Conservation (phyloP, 2,888 invertebrate genomes). For the Caenorhabditis afra region DNA sequence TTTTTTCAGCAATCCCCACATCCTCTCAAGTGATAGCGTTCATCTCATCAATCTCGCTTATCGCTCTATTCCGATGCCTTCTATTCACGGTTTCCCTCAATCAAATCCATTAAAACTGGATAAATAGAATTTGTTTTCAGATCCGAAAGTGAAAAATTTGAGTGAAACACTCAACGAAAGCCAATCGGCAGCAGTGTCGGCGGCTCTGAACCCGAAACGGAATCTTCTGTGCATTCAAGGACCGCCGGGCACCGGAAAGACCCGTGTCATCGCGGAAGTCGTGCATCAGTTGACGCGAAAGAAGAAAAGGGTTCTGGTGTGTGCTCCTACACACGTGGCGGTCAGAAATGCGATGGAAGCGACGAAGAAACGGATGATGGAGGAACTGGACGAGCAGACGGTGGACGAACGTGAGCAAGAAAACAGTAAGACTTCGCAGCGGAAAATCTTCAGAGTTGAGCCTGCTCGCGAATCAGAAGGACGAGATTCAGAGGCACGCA, state of each 20-base stretch:
- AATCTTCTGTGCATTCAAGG: constrained; percentile 69
- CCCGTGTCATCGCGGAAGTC: constrained; percentile 68
- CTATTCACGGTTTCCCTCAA: constrained; percentile 35
- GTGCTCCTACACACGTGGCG: constrained; percentile 68
- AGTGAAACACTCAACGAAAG: constrained; percentile 47
- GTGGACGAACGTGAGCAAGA: constrained; percentile 4
- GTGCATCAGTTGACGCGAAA: constrained; percentile 42
- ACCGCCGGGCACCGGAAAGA: constrained; percentile 73
- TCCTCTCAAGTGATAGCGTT: constrained; percentile 29
- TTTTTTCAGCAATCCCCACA: constrained; percentile 21
- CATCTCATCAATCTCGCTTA: constrained; percentile 51
- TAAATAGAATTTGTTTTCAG: constrained; percentile 7
- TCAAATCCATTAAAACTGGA: neutral
- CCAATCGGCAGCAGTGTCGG: constrained; percentile 61
- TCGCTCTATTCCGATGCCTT: constrained; percentile 45
- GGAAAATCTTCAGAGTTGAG: constrained; percentile 25
- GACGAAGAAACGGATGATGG: constrained; percentile 23
- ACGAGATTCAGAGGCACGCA: constrained; percentile 17
- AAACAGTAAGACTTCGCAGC: neutral
- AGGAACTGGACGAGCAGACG: neutral
- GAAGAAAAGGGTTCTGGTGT: constrained; percentile 65
- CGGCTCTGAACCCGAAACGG: constrained; percentile 60
- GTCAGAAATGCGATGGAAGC: constrained; percentile 61
- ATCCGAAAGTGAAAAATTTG: constrained; percentile 23
- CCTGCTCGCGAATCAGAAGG: constrained; percentile 1